Evolutionary conservation across 2,888 invertebrate genomes (phyloP).

Genomic region (Lordiphosa andalusiaca): DNA sequence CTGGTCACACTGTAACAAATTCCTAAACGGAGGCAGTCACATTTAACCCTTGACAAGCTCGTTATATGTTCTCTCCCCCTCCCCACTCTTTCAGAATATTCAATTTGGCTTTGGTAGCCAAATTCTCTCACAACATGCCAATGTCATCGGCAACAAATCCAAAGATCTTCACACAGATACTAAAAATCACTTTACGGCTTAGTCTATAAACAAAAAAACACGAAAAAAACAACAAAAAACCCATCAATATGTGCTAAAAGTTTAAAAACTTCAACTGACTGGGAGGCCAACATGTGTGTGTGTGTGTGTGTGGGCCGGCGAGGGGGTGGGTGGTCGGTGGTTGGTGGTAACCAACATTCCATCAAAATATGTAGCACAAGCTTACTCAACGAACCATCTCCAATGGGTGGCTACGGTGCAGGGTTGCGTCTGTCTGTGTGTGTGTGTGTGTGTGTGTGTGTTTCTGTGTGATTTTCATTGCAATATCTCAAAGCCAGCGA

Average conservation of each 20-base stretch:
- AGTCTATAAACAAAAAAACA: slow-evolving; percentile 10
- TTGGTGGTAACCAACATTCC: slow-evolving; percentile 37
- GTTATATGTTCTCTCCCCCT: no score
- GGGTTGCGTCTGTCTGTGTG: slow-evolving; percentile 1
- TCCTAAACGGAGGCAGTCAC: no score
- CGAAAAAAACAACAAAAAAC: slow-evolving; percentile 18
- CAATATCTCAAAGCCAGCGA: slow-evolving; percentile 39
- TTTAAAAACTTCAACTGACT: slow-evolving; percentile 32
- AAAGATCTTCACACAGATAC: slow-evolving; percentile 9
- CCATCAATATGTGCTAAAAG: slow-evolving; percentile 27
- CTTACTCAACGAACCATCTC: slow-evolving; percentile 39
- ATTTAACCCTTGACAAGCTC: no score
- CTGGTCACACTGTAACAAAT: no score
- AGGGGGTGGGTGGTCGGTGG: background rate
- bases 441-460: slow-evolving; percentile 18
- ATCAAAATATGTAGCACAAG: slow-evolving; percentile 51
- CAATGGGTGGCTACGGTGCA: slow-evolving; percentile 15
- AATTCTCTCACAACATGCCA: slow-evolving; percentile 11
- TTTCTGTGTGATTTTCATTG: slow-evolving; percentile 22
- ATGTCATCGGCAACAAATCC: slow-evolving; percentile 15
- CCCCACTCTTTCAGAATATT: background rate
- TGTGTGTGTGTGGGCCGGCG: no score
- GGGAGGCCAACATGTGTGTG: background rate
- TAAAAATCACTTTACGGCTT: slow-evolving; percentile 27
- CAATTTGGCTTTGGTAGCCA: slow-evolving; percentile 2